Percentiles rank a stretch among this genome's conserved stretches.
phyloP scores from a whole-genome alignment of 2,888 invertebrate species.

The Epistrophe eligans region DNA sequence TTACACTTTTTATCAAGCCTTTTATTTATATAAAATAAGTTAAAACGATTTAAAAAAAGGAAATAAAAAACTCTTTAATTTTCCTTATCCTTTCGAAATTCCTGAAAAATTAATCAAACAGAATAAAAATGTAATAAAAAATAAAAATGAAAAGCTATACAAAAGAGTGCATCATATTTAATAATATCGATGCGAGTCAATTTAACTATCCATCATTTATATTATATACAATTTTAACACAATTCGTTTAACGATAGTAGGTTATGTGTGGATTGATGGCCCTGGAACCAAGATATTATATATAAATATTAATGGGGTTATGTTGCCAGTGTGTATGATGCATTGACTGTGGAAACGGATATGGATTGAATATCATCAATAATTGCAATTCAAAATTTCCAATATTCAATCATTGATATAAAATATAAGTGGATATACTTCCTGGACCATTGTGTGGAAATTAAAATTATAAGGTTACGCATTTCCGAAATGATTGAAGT shows the following conservation, averaged over 20 bases:
- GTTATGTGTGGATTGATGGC: too few species aligned
- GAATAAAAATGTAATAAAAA: background rate
- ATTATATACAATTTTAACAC: constrained; percentile 20
- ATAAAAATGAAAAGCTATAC: background rate
- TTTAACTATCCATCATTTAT: constrained; percentile 45
- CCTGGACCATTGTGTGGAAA: constrained; percentile 46
- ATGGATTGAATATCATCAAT: constrained; percentile 64
- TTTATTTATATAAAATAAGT: too few species aligned
- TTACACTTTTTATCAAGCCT: too few species aligned
- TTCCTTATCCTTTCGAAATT: background rate
- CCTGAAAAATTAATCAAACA: background rate
- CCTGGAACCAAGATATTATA: too few species aligned
- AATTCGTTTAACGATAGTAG: background rate
- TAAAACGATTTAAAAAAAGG: background rate
- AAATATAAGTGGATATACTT: constrained; percentile 10
- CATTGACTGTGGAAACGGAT: constrained; percentile 36
- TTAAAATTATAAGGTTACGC: constrained; percentile 55
- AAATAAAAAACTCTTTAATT: background rate
- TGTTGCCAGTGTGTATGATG: background rate
- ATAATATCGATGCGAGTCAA: constrained; percentile 46
- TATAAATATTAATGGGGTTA: background rate
- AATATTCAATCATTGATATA: constrained; percentile 38
- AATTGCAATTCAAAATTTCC: constrained; percentile 59
- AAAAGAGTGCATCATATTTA: background rate
- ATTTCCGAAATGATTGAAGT: constrained; percentile 59